Percentiles rank a stretch among this genome's conserved stretches.
phyloP scores from a whole-genome alignment of 1,140 invertebrate species.

The Elymnias hypermnestra region DNA sequence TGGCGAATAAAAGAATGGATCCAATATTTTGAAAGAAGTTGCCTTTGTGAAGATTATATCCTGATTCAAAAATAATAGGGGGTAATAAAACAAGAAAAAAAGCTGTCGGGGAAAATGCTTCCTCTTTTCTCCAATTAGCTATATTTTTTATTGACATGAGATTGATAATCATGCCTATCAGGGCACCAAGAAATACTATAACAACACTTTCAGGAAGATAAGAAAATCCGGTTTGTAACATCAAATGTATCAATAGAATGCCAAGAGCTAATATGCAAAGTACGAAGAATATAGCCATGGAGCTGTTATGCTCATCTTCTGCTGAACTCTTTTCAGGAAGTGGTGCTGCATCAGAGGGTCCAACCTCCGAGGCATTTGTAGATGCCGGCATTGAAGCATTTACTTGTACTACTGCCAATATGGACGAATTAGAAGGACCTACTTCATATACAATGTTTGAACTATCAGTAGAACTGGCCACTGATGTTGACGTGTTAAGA shows the following conservation, averaged over 20 bases:
- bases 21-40: conserved; percentile 99
- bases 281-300: conserved; percentile 97
- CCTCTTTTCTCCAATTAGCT: conserved; percentile 96
- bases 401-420: conserved; percentile 37
- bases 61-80: conserved; percentile 99
- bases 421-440: conserved; percentile 44
- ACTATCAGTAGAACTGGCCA: conserved; percentile 41
- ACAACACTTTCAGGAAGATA: conserved; percentile 98
- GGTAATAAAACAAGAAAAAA: conserved; percentile 98
- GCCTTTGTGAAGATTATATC: conserved; percentile 98
- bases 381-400: conserved; percentile 48
- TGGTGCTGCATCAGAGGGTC: conserved; percentile 80
- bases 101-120: conserved; percentile 97
- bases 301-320: conserved; percentile 96
- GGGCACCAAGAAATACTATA: conserved; percentile 95
- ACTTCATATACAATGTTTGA: conserved; percentile 45
- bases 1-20: conserved; percentile 95
- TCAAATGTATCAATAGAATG: conserved; percentile 94
- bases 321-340: conserved; percentile 91
- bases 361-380: conserved; percentile 72
- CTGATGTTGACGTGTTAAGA: conserved; percentile 28
- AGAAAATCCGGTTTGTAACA: conserved; percentile 96
- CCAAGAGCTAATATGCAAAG: conserved; percentile 94
- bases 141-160: conserved; percentile 93
- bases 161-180: conserved; percentile 94